Evolutionary conservation across 2,888 invertebrate species (phyloP).

Genomic region (Campoletis raptor): DNA sequence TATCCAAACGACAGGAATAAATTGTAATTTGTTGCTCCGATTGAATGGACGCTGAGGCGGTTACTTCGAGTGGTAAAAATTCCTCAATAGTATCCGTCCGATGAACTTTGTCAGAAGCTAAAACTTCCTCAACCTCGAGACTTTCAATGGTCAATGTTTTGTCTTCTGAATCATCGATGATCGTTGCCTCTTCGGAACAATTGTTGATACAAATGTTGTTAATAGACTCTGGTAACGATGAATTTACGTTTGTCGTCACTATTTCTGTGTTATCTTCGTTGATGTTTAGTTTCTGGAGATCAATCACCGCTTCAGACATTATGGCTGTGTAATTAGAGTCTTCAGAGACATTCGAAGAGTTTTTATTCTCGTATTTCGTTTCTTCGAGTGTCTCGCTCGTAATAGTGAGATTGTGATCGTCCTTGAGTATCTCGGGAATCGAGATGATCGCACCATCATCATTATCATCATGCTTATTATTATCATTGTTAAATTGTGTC

Average conservation of each 20-base stretch:
- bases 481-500: slow-evolving; percentile 41
- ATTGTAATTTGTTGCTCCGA: neutral
- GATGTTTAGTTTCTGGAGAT: slow-evolving; percentile 3
- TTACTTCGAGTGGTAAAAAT: slow-evolving; percentile 55
- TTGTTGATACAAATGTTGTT: slow-evolving; percentile 43
- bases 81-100: slow-evolving; percentile 60
- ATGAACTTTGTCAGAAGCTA: neutral
- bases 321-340: neutral
- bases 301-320: neutral
- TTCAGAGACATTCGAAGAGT: neutral
- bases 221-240: slow-evolving; percentile 44
- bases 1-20: neutral
- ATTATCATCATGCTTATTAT: neutral
- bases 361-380: neutral
- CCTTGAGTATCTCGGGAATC: neutral
- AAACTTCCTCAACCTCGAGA: slow-evolving; percentile 23
- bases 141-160: neutral
- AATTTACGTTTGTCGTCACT: slow-evolving; percentile 17
- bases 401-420: neutral
- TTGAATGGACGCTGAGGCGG: neutral
- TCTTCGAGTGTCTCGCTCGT: neutral
- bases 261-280: slow-evolving; percentile 19
- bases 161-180: slow-evolving; percentile 26
- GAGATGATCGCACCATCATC: slow-evolving; percentile 35
- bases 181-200: slow-evolving; percentile 33